Evolutionary conservation across 1,140 invertebrate genomes (phyloP).

Genomic region (Halesus radiatus): DNA sequence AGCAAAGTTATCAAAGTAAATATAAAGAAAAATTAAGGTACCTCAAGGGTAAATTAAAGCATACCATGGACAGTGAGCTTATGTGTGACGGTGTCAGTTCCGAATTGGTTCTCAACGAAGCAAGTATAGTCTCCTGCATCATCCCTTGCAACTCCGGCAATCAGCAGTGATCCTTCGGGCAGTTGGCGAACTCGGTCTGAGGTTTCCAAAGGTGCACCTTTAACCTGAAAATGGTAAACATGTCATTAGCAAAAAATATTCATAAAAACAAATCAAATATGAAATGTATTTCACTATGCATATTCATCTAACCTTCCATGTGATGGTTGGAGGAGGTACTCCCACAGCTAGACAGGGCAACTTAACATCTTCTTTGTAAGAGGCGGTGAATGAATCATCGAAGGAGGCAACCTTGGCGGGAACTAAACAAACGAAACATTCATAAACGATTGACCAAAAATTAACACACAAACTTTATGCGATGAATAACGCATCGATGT

Average conservation of each 20-base stretch:
- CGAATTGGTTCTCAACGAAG: conserved; percentile 93
- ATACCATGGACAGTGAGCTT: conserved; percentile 87
- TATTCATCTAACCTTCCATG: conserved; percentile 80
- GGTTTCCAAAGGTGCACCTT: conserved; percentile 76
- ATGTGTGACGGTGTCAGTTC: conserved; percentile 92
- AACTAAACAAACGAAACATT: conserved; percentile 71
- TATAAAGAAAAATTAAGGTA: background rate
- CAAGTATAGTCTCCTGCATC: conserved; percentile 94
- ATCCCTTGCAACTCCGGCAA: conserved; percentile 88
- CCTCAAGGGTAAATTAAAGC: conserved; percentile 55
- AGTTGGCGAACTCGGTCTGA: conserved; percentile 86
- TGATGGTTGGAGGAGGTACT: conserved; percentile 87
- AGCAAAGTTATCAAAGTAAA: background rate
- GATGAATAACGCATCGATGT: too few species aligned
- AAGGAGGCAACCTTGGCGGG: conserved; percentile 94
- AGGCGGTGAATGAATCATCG: conserved; percentile 90
- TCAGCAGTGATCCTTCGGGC: conserved; percentile 90
- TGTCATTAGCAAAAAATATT: background rate
- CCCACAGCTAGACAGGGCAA: conserved; percentile 93
- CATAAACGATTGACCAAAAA: background rate
- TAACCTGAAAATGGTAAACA: conserved; percentile 61
- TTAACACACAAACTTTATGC: conserved; percentile 36
- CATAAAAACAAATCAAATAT: background rate
- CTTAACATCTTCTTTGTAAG: conserved; percentile 92
- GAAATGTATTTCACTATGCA: background rate